Base-by-base conservation (phyloP, 2,888 invertebrate species). In the Ceriagrion tenellum region DNA sequence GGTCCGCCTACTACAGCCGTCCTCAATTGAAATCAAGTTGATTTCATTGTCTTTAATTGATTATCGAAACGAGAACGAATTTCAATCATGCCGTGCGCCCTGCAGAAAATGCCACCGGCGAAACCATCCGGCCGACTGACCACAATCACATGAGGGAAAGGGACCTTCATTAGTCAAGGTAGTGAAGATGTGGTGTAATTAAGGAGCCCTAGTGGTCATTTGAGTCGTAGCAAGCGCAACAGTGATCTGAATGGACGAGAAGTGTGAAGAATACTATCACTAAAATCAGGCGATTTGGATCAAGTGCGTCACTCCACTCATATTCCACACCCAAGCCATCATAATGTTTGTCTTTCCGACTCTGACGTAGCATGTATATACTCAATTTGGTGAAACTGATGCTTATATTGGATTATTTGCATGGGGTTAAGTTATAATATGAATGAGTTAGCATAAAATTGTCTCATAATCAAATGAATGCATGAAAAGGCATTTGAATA, bases 11-110 rank as follows among this genome's bases (percentile, higher is more conserved):
- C 30, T 30, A 69, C 69, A 3, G 12, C 12, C 18, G 69, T n/a
- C n/a, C 74, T 2, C 35, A 12, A 81, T 81, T 81, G 74, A 6
- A 6, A 81, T 81, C 30, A 35, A 30, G 74, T 30, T 81, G 74
- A 81, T 81, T 81, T 30, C 74, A 81, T 81, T 81, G 74, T 81
- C 74, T 81, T 81, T 30, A 81, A 81, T 81, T 81, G 30, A 81
- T 81, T 30, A 30, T 13, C 30, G 35, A 30, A 30, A 81, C 13
- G 74, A 81, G 26, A 81, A 81, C 74, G 74, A 81, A 81, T 81
- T 81, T 35, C 35, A 81, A 81, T 81, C 74, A 81, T 13, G n/a
- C 23, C 69, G n/a, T 10, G 13, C 3, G 35, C 74, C 74, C 26
- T 12, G 16, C 74, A 18, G 2, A 35, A 81, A 81, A 8, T 81